Conservation (phyloP, 2,888 invertebrate genomes). For the Buathra laborator region DNA sequence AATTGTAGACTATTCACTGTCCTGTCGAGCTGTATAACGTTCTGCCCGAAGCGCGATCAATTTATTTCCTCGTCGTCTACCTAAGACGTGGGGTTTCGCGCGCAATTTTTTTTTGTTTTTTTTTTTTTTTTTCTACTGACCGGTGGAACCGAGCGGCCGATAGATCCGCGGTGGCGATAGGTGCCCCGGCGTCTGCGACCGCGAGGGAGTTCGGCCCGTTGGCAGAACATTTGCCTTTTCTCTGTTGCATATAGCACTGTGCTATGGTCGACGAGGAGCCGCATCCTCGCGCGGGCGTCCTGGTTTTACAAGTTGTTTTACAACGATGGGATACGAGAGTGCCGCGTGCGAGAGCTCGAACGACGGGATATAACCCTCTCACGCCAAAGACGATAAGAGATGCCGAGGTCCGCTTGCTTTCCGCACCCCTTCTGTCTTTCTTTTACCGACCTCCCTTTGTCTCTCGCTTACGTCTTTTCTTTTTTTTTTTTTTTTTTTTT, state of each 20-base stretch:
- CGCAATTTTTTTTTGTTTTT: constrained; percentile 26
- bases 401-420: neutral
- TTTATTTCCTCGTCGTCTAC: constrained; percentile 73
- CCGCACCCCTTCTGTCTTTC: neutral
- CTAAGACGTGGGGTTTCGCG: constrained; percentile 48
- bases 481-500: neutral
- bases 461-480: neutral
- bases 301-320: constrained; percentile 85
- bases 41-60: constrained; percentile 69
- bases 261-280: constrained; percentile 63
- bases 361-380: constrained; percentile 28
- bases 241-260: constrained; percentile 56
- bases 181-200: constrained; percentile 23
- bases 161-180: constrained; percentile 63
- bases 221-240: constrained; percentile 13
- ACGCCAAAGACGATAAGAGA: constrained; percentile 31
- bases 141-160: constrained; percentile 48
- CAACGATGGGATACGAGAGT: constrained; percentile 78
- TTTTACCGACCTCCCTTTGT: neutral
- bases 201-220: constrained; percentile 7
- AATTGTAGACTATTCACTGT: constrained; percentile 72
- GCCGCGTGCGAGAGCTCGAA: constrained; percentile 65
- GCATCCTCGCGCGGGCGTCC: constrained; percentile 77
- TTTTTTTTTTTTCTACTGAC: constrained; percentile 6
- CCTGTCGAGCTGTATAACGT: constrained; percentile 54